phyloP scores from a whole-genome alignment of 2,113 vertebrate genomes.

The Ochotona curzoniae region DNA sequence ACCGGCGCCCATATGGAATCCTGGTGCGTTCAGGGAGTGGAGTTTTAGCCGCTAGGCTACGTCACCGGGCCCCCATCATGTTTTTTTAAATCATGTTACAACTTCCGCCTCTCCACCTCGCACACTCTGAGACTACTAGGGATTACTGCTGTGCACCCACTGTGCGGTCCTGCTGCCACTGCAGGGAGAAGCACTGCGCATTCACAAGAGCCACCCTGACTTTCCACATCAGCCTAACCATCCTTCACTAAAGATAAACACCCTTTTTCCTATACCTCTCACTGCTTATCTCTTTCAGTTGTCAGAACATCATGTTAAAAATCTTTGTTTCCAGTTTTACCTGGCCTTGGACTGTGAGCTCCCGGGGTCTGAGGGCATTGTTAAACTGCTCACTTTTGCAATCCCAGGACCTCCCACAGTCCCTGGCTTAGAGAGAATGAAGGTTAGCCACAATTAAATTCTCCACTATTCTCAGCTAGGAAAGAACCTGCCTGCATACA shows the following conservation, averaged over 20 bases:
- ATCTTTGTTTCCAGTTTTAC: background rate
- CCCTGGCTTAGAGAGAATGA: background rate
- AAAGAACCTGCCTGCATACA: background rate
- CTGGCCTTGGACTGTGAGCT: background rate
- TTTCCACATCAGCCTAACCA: background rate
- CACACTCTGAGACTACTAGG: background rate
- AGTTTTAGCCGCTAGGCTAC: too few relatives aligned
- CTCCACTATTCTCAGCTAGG: background rate
- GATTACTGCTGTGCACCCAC: background rate
- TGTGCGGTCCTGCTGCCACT: background rate
- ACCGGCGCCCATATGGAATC: too few relatives aligned
- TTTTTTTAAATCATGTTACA: background rate
- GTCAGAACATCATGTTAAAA: background rate
- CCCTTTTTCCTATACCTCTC: background rate
- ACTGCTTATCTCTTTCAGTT: background rate
- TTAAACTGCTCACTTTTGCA: background rate
- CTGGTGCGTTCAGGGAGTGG: too few relatives aligned
- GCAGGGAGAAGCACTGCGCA: background rate
- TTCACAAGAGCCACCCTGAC: background rate
- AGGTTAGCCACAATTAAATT: background rate
- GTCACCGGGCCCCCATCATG: background rate
- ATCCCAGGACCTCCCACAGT: background rate
- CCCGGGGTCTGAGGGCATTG: background rate
- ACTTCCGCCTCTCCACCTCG: background rate
- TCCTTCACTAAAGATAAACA: background rate